phyloP scores from a whole-genome alignment of 2,888 invertebrate species.

The Parnassius apollo region DNA sequence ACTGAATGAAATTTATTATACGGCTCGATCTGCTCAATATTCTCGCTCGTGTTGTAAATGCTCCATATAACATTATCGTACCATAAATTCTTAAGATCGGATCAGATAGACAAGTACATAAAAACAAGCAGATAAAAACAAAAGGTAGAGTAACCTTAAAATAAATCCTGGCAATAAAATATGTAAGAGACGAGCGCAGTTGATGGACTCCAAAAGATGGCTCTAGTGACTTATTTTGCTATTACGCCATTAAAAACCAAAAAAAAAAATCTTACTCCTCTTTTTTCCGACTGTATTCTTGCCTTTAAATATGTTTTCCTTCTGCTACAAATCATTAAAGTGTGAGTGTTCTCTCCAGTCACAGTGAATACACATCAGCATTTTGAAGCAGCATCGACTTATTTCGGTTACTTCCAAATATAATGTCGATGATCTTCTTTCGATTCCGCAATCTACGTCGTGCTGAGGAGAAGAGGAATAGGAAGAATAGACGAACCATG shows the following conservation, averaged over 20 bases:
- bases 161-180: conserved; percentile 48
- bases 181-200: conserved; percentile 42
- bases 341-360: background rate
- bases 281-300: background rate
- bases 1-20: too few relatives aligned
- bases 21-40: too few relatives aligned
- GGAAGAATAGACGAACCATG: conserved; percentile 53
- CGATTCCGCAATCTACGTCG: conserved; percentile 95
- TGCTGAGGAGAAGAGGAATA: conserved; percentile 84
- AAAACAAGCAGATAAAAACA: conserved; percentile 1
- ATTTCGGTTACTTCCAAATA: conserved; percentile 45
- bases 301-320: background rate
- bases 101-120: background rate
- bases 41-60: background rate
- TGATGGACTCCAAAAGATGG: conserved; percentile 13
- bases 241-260: background rate
- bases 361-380: background rate
- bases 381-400: background rate
- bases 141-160: conserved; percentile 19
- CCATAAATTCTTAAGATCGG: background rate
- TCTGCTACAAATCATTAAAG: background rate
- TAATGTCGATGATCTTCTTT: conserved; percentile 98
- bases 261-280: background rate
- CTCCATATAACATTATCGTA: background rate
- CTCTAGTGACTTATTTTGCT: background rate